These are phyloP conservation scores for Dioctria rufipes DNA, from an alignment of 2,888 invertebrate species.

Conservation along the genomic window DNA sequence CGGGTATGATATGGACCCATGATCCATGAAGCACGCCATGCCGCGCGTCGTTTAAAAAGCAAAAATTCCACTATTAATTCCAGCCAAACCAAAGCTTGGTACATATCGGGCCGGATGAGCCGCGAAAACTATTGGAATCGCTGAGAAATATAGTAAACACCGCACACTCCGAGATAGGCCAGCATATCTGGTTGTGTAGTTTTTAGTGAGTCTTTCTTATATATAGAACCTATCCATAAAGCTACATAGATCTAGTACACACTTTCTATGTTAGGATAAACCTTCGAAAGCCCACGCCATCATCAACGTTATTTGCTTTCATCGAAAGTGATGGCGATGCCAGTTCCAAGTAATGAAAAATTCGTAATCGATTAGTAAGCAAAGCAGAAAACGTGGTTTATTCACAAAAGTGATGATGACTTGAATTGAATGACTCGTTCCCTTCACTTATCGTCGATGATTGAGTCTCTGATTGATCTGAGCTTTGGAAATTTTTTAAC, in stretches of 20 bases:
- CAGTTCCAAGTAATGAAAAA: not conserved
- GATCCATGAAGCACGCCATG: not conserved
- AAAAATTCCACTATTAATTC: too few relatives aligned
- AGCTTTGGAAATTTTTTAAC: not conserved
- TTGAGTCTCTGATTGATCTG: not conserved
- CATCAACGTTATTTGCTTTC: not conserved
- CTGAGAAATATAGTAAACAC: too few relatives aligned
- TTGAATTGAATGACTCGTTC: too few relatives aligned
- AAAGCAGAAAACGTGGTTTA: conserved; percentile 3
- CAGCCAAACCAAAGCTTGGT: too few relatives aligned
- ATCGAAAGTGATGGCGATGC: not conserved
- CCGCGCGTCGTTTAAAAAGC: not conserved
- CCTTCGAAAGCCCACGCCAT: not conserved
- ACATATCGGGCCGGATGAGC: too few relatives aligned
- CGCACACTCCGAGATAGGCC: too few relatives aligned
- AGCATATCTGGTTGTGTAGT: too few relatives aligned
- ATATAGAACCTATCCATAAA: too few relatives aligned
- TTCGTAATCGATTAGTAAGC: not conserved
- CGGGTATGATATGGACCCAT: conserved; percentile 7
- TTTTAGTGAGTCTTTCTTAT: too few relatives aligned
- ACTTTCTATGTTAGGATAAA: not conserved
- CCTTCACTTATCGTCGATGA: not conserved
- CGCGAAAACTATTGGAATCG: too few relatives aligned
- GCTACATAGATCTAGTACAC: too few relatives aligned
- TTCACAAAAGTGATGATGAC: not conserved